These are phyloP conservation scores for Psilopsiagon aymara DNA, from an alignment of 2,113 vertebrate species.

Conservation along the genomic window DNA sequence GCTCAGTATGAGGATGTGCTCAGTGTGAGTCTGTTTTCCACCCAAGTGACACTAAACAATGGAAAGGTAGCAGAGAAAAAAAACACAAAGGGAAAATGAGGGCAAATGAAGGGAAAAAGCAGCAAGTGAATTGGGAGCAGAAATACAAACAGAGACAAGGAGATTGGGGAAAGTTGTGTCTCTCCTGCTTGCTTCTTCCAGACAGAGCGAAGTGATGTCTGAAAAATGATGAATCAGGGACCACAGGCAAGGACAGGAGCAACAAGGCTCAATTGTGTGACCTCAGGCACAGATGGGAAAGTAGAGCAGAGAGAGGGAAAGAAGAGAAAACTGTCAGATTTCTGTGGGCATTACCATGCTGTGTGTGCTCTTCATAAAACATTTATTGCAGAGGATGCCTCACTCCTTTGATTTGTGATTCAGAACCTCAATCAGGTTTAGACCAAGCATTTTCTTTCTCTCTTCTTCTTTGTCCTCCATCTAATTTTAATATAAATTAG, in stretches of 20 bases:
- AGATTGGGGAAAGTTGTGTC: slow-evolving; percentile 5
- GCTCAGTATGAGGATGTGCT: not conserved
- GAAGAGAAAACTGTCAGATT: slow-evolving; percentile 46
- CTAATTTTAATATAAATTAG: slow-evolving; percentile 44
- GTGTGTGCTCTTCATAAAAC: slow-evolving; percentile 55
- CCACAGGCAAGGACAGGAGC: slow-evolving; percentile 60
- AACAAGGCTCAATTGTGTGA: slow-evolving; percentile 46
- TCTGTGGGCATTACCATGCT: slow-evolving; percentile 53
- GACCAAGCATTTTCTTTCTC: slow-evolving; percentile 25
- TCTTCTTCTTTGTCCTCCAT: slow-evolving; percentile 13
- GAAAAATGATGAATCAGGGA: slow-evolving; percentile 64
- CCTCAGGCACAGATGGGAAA: not conserved
- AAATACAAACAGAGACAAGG: not conserved
- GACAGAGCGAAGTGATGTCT: not conserved
- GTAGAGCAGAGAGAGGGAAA: slow-evolving; percentile 29
- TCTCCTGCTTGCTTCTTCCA: slow-evolving; percentile 12
- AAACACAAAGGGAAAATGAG: accelerated
- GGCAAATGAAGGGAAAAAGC: not conserved
- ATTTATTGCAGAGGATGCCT: slow-evolving; percentile 45
- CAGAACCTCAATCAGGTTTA: slow-evolving; percentile 29
- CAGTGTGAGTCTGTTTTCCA: not conserved
- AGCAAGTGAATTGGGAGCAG: not conserved
- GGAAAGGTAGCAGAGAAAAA: not conserved
- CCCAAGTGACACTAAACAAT: not conserved
- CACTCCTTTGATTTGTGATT: slow-evolving; percentile 55